Evolutionary conservation across 1,140 invertebrate genomes (phyloP).

Genomic region (Latrodectus geometricus): DNA sequence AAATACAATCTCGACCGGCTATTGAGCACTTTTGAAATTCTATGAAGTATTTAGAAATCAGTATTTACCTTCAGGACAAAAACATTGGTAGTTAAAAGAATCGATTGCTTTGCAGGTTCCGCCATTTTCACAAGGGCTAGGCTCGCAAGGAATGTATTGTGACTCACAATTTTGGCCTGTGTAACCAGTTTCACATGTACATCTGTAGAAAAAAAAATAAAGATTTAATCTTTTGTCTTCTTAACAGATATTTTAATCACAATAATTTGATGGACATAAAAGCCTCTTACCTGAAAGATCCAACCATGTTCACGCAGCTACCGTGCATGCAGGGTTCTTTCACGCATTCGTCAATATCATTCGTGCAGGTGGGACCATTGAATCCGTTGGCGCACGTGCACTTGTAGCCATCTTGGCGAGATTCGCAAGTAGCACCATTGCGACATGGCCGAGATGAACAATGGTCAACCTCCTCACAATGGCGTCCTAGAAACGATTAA

Average conservation of each 20-base stretch:
- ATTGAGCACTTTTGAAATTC: neutral
- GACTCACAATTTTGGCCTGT: slow-evolving; percentile 91
- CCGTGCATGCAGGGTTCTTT: slow-evolving; percentile 81
- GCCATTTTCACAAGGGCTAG: slow-evolving; percentile 89
- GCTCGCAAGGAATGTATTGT: slow-evolving; percentile 89
- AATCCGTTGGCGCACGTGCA: slow-evolving; percentile 93
- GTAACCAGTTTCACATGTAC: slow-evolving; percentile 87
- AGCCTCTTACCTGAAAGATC: slow-evolving; percentile 55
- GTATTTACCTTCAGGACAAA: slow-evolving; percentile 78
- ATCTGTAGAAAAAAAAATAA: slow-evolving; percentile 74
- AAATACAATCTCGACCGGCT: neutral
- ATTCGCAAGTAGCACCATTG: slow-evolving; percentile 86
- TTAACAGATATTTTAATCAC: neutral
- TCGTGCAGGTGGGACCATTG: slow-evolving; percentile 86
- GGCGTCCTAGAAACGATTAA: slow-evolving; percentile 76
- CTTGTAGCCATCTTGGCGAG: slow-evolving; percentile 85
- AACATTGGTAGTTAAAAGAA: slow-evolving; percentile 84
- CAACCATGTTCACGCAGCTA: slow-evolving; percentile 65
- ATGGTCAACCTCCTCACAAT: slow-evolving; percentile 80
- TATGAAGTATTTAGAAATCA: slow-evolving; percentile 67
- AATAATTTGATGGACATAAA: neutral
- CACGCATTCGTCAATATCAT: slow-evolving; percentile 88
- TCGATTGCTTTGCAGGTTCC: slow-evolving; percentile 83
- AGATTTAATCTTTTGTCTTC: neutral
- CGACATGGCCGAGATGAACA: slow-evolving; percentile 79